phyloP scores from a whole-genome alignment of 1,140 invertebrate species.

The Pentalonia nigronervosa region DNA sequence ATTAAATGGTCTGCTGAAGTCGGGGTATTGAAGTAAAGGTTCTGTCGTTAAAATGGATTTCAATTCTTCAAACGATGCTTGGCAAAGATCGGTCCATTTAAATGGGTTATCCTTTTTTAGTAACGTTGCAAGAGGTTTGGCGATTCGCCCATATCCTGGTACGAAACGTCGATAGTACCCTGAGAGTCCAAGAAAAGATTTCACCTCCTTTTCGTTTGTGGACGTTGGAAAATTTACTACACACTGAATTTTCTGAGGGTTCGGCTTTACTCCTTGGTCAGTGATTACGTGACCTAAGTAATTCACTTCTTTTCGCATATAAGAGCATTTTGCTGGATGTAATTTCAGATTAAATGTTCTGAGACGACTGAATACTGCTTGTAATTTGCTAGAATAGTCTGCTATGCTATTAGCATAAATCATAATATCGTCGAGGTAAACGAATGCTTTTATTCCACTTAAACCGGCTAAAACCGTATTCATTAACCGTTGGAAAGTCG shows the following conservation, averaged over 20 bases:
- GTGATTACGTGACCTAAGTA: not conserved
- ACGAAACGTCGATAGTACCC: not conserved
- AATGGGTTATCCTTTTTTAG: conserved; percentile 57
- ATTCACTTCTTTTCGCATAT: not conserved
- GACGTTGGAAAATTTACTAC: not conserved
- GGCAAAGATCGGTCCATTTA: not conserved
- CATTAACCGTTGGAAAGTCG: conserved; percentile 64
- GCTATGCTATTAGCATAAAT: not conserved
- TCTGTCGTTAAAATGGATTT: not conserved
- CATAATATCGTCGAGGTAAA: conserved; percentile 20
- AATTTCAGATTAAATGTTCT: not conserved
- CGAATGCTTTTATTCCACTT: not conserved
- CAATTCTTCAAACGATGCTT: not conserved
- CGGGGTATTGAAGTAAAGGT: not conserved
- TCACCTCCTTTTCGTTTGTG: not conserved
- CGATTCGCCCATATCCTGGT: not conserved
- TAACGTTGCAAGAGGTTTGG: conserved; percentile 61
- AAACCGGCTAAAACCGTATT: not conserved
- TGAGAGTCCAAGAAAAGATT: not conserved
- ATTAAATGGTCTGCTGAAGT: not conserved
- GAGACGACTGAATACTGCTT: not conserved
- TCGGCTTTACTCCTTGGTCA: not conserved
- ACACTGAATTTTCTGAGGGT: not conserved
- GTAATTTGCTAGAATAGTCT: not conserved
- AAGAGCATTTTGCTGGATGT: not conserved